Evolutionary conservation across 2,797 vertebrate species (phyloP), one percentile per base, ranked within the genome.

Genomic region (Antrozous pallidus): DNA sequence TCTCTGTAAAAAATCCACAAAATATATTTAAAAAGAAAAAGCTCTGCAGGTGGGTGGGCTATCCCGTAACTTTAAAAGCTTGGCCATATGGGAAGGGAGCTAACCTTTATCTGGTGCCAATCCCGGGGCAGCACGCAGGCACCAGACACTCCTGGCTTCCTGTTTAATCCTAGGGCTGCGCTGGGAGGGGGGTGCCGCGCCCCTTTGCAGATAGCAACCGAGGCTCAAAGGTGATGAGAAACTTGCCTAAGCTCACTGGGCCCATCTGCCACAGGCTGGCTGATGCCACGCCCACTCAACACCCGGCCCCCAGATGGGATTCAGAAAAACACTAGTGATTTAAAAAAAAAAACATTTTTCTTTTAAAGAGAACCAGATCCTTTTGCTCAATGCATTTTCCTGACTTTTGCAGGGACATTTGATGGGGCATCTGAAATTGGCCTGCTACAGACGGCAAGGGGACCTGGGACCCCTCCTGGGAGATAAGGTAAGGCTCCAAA

Each of bases 81-180:
- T 49, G 28, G 78, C 74, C 91, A 93, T 61, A 70, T 75, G 79
- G 24, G 36, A 82, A 92, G 49, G 70, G 81, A 88, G 33, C 14
- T 90, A 88, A 75, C 93, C 69, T 95, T 97, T 86, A 71, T 61
- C 51, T 28, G n/a, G 75, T 49, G 75, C 56, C 56, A 67, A 54
- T 79, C 47, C 79, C 28, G 85, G n/a, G 40, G 17, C 79, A 95
- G 77, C 36, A 80, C 28, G 74, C 31, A 91, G 17, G 71, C 14
- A 49, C 42, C 40, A 73, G 42, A 61, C 58, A 90, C 36, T 47
- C 61, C 8, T 2, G n/a, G 16, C 51, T 18, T 63, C 26, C 90
- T 12, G 42, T 81, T 61, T 14, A 38, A 85, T 54, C 40, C 45
- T 31, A 14, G 3, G 51, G 47, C 70, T 16, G 9, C 9, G 1